Base-by-base conservation (phyloP, 1,140 invertebrate species). In the Heliconius hermathena region DNA sequence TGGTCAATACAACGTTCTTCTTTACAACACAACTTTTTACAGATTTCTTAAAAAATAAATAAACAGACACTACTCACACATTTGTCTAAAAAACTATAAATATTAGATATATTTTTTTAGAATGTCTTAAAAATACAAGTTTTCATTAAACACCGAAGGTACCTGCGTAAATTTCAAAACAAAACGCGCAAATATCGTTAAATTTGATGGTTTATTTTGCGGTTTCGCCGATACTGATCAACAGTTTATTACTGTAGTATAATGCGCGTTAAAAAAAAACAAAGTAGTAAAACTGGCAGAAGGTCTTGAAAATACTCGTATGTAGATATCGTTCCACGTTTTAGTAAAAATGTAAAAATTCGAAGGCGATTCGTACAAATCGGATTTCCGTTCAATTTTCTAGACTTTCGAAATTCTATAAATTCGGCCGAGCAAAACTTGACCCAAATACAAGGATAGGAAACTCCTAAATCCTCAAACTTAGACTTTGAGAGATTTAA, bases 361-460 rank as follows among this genome's bases (percentile, higher is more conserved):
- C 83, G 80, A 81, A 73, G 81, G 77, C 80, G 81, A 89, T 89
- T 85, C 88, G 83, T 76, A 88, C 85, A 92, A 93, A 93, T 93
- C 91, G 88, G 91, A 93, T 93, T 92, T 90, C 85, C 87, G 86
- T 91, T 90, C 89, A 93, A 92, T 93, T 91, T 91, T 91, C 86
- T 90, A 89, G 89, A 92, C 85, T 92, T 88, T 91, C 84, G 81
- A 85, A 87, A 91, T 85, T 85, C 70, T 11, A 66, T 22, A 66
- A 66, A 66, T 85, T 86, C 83, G 83, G 82, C 79, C 73, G 80
- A 84, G 81, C 83, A 81, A 89, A 88, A 89, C 81, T 84, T 89
- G 82, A 88, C 86, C 88, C 80, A 88, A 89, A 91, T 89, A 83
- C 85, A 82, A 84, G 80, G 80, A 76, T 88, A 81, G 81, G 83